These are phyloP conservation scores for Atherinosoma microstoma DNA, from an alignment of 2,797 vertebrate species.

Conservation along the genomic window DNA sequence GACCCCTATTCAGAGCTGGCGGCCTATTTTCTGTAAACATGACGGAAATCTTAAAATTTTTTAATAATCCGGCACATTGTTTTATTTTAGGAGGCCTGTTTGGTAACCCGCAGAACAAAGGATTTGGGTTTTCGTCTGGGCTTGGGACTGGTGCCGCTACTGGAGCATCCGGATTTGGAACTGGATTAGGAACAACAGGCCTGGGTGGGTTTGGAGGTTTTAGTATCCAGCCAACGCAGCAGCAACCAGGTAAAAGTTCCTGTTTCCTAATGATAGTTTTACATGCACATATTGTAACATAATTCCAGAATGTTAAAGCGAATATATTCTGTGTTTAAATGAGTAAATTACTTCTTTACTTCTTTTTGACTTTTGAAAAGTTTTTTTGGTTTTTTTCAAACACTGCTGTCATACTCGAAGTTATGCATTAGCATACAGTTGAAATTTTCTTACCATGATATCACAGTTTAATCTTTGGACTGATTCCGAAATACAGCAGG, in stretches of 20 bases:
- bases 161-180: conserved; percentile 87
- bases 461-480: not conserved
- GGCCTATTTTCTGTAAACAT: conserved; percentile 5
- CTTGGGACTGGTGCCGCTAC: conserved; percentile 86
- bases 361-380: no score
- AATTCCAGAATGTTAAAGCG: not conserved
- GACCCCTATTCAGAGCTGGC: not conserved
- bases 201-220: conserved; percentile 92
- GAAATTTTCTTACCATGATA: no score
- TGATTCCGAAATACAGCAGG: not conserved
- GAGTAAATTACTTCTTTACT: no score
- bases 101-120: conserved; percentile 93
- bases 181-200: conserved; percentile 87
- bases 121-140: conserved; percentile 92
- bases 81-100: conserved; percentile 86
- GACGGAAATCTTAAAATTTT: not conserved
- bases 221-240: conserved; percentile 88
- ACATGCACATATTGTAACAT: not conserved
- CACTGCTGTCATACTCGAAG: no score
- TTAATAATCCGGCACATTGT: not conserved
- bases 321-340: not conserved
- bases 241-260: conserved; percentile 81
- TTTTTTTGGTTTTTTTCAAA: no score
- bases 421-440: no score
- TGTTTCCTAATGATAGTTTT: conserved; percentile 5